Conservation (phyloP, 2,888 invertebrate species). For the Ypsolopha scabrella region DNA sequence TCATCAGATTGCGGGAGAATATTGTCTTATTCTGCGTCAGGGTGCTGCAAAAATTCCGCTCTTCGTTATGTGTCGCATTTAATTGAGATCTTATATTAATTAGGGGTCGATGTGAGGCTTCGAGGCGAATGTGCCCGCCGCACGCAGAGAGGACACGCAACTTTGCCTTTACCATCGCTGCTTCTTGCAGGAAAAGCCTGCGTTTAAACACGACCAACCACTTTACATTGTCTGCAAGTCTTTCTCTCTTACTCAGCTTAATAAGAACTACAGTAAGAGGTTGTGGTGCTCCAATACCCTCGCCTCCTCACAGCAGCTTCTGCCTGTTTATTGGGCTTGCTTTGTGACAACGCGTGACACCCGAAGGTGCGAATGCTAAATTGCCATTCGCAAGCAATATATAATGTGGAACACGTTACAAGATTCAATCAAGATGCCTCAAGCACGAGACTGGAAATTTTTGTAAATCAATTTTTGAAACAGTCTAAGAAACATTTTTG, state of each 20-base stretch:
- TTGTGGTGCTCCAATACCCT: too few species aligned
- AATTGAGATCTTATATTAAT: slow-evolving; percentile 72
- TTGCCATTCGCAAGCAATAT: background rate
- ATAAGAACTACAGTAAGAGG: too few species aligned
- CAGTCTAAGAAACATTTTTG: too few species aligned
- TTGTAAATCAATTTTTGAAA: too few species aligned
- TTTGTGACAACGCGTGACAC: slow-evolving; percentile 5
- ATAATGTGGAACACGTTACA: too few species aligned
- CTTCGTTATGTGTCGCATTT: slow-evolving; percentile 66
- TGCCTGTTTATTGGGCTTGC: too few species aligned
- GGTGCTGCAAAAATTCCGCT: slow-evolving; percentile 51
- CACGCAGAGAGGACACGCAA: slow-evolving; percentile 64
- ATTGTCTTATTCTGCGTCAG: slow-evolving; percentile 37
- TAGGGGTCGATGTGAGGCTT: slow-evolving; percentile 58
- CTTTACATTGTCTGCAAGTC: too few species aligned
- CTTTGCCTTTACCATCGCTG: slow-evolving; percentile 9
- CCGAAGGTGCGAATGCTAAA: background rate
- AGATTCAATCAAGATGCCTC: too few species aligned
- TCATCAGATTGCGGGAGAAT: slow-evolving; percentile 39
- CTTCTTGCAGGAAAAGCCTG: slow-evolving; percentile 2
- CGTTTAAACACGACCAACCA: too few species aligned
- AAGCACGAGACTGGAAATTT: too few species aligned
- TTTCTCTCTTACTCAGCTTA: too few species aligned
- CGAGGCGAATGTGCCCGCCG: slow-evolving; percentile 56
- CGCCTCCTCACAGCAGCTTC: too few species aligned